Evolutionary conservation across 64 coral and sea anemone genomes (phyloP).

Genomic region (Dendrophyllia cribrosa): DNA sequence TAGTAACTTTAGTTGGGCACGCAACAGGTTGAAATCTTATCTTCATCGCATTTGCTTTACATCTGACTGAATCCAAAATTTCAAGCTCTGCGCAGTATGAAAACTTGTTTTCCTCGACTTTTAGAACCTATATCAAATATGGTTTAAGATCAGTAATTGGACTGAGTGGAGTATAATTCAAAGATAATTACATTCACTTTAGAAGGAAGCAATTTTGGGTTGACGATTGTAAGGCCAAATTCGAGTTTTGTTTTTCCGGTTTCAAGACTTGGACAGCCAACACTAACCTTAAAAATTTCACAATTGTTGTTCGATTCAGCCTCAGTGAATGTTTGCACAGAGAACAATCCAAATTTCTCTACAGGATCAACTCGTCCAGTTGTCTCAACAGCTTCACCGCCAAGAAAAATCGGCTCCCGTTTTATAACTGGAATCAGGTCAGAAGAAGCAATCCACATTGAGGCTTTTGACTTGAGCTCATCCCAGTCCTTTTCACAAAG

Average conservation of each 20-base stretch:
- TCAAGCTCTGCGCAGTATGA: slow-evolving; percentile 42
- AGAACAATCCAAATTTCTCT: slow-evolving; percentile 30
- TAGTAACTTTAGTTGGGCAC: slow-evolving; percentile 3
- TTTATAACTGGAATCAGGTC: not conserved
- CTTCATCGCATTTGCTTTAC: slow-evolving; percentile 22
- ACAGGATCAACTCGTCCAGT: slow-evolving; percentile 31
- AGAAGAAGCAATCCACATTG: not conserved
- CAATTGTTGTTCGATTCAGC: not conserved
- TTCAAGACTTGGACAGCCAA: no score
- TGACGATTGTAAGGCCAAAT: no score
- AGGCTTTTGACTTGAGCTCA: not conserved
- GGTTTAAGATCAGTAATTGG: no score
- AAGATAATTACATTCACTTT: no score
- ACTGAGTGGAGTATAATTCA: no score
- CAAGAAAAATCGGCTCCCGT: slow-evolving; percentile 9
- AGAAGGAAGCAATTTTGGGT: no score
- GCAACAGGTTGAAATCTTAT: not conserved
- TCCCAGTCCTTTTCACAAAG: slow-evolving; percentile 58
- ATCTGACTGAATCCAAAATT: slow-evolving; percentile 3
- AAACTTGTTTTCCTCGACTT: slow-evolving; percentile 39
- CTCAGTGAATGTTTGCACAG: slow-evolving; percentile 16
- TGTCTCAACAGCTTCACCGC: not conserved
- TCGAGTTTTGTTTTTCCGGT: not conserved
- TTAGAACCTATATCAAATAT: not conserved
- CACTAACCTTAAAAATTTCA: slow-evolving; percentile 27